phyloP scores from a whole-genome alignment of 2,888 invertebrate genomes.

The Lepidocyrtoides sp. region DNA sequence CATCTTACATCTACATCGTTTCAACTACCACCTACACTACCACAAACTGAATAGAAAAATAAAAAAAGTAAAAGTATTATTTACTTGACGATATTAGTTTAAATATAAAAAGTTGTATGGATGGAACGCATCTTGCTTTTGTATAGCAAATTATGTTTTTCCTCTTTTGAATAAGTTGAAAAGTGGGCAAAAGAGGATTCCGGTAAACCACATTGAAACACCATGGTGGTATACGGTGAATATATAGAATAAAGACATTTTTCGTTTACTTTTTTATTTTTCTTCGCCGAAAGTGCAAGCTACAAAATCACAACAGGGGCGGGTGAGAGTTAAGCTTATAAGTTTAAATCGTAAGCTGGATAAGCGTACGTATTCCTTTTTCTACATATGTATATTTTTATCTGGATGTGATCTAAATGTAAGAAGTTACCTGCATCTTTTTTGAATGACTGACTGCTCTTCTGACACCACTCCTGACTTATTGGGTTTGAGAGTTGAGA shows the following conservation, averaged over 20 bases:
- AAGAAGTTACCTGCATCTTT: slow-evolving; percentile 54
- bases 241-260: not conserved
- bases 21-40: not conserved
- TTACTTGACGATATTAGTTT: slow-evolving; percentile 78
- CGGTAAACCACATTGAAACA: slow-evolving; percentile 64
- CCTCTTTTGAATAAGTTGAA: slow-evolving; percentile 10
- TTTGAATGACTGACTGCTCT: slow-evolving; percentile 65
- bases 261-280: not conserved
- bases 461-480: slow-evolving; percentile 21
- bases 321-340: slow-evolving; percentile 1
- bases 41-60: slow-evolving; percentile 27
- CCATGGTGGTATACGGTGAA: slow-evolving; percentile 8
- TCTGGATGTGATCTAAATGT: slow-evolving; percentile 31
- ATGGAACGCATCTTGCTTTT: slow-evolving; percentile 35
- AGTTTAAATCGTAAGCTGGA: slow-evolving; percentile 1
- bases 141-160: slow-evolving; percentile 19
- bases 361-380: not conserved
- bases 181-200: slow-evolving; percentile 52
- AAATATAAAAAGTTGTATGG: slow-evolving; percentile 71
- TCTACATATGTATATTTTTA: slow-evolving; percentile 9
- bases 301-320: not conserved
- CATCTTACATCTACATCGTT: too few species aligned
- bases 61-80: slow-evolving; percentile 70
- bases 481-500: slow-evolving; percentile 17
- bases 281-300: not conserved